These are phyloP conservation scores for Daboia siamensis DNA, from an alignment of 2,113 vertebrate species.

Conservation along the genomic window DNA sequence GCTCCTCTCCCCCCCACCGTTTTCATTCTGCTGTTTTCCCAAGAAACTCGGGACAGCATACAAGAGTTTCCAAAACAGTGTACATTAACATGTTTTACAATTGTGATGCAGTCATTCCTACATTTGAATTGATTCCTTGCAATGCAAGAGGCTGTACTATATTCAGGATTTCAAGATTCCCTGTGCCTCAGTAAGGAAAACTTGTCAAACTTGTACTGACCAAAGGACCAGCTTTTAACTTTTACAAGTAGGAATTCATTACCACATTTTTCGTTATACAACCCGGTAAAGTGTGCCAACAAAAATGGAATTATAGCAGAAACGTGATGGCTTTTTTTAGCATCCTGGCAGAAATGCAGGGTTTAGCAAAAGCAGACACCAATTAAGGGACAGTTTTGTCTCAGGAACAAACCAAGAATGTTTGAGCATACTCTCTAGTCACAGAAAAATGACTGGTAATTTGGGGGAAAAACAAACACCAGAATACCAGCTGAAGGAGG, in stretches of 20 bases:
- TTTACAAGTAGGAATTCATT: conserved; percentile 24
- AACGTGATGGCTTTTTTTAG: neutral
- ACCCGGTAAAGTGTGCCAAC: neutral
- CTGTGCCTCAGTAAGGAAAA: conserved; percentile 8
- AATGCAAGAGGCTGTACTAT: conserved; percentile 32
- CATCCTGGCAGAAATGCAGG: neutral
- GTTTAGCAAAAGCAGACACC: neutral
- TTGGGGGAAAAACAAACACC: neutral
- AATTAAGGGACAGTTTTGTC: neutral
- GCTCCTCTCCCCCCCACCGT: neutral
- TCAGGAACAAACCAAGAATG: neutral
- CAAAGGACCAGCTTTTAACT: conserved; percentile 54
- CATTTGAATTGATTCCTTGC: neutral
- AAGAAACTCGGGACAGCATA: neutral
- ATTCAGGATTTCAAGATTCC: neutral
- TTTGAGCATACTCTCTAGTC: neutral
- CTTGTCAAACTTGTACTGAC: neutral
- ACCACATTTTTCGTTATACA: neutral
- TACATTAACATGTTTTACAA: neutral
- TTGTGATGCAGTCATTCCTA: neutral
- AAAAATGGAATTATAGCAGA: conserved; percentile 20
- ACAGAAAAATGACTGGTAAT: neutral
- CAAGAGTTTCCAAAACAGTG: neutral
- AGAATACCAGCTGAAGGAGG: neutral
- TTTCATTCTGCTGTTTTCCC: neutral